A percentile compares a stretch with the other conserved stretches of the same genome.
phyloP scores from a whole-genome alignment of 2,113 vertebrate genomes.

The Sylvilagus bachmani region DNA sequence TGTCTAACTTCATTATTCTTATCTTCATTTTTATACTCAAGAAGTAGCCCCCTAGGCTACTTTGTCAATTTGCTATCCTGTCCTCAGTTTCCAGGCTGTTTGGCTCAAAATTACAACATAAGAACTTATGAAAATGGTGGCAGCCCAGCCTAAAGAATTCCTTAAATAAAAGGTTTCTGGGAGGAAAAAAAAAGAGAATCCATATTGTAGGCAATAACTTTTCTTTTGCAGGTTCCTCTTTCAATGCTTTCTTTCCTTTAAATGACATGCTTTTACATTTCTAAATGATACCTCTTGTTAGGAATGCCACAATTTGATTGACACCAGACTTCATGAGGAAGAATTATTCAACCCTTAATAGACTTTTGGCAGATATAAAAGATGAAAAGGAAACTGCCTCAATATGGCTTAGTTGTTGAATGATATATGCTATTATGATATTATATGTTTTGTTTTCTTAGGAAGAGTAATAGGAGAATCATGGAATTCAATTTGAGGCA shows the following conservation, averaged over 20 bases:
- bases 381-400: neutral
- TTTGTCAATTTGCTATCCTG: neutral
- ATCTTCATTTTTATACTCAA: neutral
- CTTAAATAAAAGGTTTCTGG: too few species aligned
- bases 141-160: neutral
- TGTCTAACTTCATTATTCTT: neutral
- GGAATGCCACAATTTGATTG: neutral
- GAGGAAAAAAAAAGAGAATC: neutral
- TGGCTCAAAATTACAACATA: neutral
- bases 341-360: neutral
- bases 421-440: neutral
- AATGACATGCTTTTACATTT: neutral
- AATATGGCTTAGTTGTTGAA: neutral
- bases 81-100: neutral
- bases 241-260: neutral
- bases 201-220: neutral
- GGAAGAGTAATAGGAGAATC: neutral
- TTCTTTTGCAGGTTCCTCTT: neutral
- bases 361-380: neutral
- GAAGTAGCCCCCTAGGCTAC: too few species aligned
- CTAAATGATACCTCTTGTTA: neutral
- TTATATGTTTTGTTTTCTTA: neutral
- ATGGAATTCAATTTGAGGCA: neutral
- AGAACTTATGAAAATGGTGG: neutral
- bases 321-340: neutral